Evolutionary conservation across 2,888 invertebrate genomes (phyloP).

Genomic region (Oxytorus armatus): DNA sequence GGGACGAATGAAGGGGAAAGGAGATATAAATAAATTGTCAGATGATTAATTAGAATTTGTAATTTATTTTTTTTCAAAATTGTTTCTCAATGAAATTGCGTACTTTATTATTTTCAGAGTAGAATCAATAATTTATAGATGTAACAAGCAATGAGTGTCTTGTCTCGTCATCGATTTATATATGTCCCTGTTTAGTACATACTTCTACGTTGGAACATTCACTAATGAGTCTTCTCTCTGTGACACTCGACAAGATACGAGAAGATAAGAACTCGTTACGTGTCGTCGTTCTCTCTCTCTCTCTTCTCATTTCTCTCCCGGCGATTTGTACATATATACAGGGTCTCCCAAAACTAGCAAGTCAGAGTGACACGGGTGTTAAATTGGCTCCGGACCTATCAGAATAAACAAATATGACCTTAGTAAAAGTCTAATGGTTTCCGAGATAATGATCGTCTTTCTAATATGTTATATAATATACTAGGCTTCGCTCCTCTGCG

Average conservation of each 20-base stretch:
- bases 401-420: too few relatives aligned
- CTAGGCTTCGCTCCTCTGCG: too few relatives aligned
- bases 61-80: not conserved
- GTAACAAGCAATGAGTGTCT: constrained; percentile 38
- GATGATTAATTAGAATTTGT: constrained; percentile 12
- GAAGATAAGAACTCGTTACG: constrained; percentile 57
- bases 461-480: too few relatives aligned
- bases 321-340: too few relatives aligned
- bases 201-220: constrained; percentile 20
- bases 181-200: constrained; percentile 17
- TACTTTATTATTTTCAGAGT: too few relatives aligned
- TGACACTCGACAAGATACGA: constrained; percentile 24
- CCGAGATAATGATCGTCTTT: too few relatives aligned
- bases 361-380: too few relatives aligned
- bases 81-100: too few relatives aligned
- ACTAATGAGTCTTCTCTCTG: constrained; percentile 35
- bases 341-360: too few relatives aligned
- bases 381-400: too few relatives aligned
- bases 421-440: too few relatives aligned
- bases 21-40: not conserved
- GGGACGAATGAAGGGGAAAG: not conserved
- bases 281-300: constrained; percentile 1
- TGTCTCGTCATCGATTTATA: constrained; percentile 47
- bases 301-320: too few relatives aligned
- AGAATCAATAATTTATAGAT: constrained; percentile 1